Base-by-base conservation (phyloP, 2,797 vertebrate species). In the Aphelocoma californica region DNA sequence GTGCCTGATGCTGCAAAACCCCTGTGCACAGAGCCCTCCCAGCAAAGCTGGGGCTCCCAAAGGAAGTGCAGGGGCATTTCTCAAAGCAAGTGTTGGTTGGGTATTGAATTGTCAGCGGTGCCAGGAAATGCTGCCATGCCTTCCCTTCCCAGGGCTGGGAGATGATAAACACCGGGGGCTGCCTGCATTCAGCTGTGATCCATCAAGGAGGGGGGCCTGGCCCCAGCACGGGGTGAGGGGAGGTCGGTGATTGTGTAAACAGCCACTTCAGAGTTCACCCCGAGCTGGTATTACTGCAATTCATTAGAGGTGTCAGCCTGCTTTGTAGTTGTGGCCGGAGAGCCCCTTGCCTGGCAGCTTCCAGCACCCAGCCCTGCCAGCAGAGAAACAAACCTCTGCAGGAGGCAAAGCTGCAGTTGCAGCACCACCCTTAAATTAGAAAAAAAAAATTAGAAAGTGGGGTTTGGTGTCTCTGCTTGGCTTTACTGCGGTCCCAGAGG, bases 161-260 rank as follows among this genome's bases (percentile, higher is more conserved):
- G 91, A 70, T n/a, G 91, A 94, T 88, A 92, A 97, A 93, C 95
- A 79, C 38, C 2, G 48, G 80, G 87, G 8, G 78, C 77, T 93
- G 89, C 89, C 81, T 92, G 70, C 54, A 38, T 81, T 94, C 95
- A 93, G 96, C 96, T 97, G 96, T 9, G 93, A 96, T 96, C 96
- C 93, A 92, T 97, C 96, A 97, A 57, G 60, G 62, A 19, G 45
- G 48, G 36, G 69, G 31, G 8, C 25, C 81, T 56, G 5, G 4
- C 77, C 82, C 77, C 85, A 54, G 74, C 54, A 86, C 60, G 91
- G 3, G 93, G 72, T 88, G 94, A 95, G 73, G 77, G 86, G 92
- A 96, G 96, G 95, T 96, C 95, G 93, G 87, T 28, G 70, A 81
- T 84, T 96, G 92, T 96, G 92, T 97, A 97, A 97, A 96, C 95